Evolutionary conservation across 2,797 vertebrate species (phyloP).

Genomic region (Aeoliscus strigatus): DNA sequence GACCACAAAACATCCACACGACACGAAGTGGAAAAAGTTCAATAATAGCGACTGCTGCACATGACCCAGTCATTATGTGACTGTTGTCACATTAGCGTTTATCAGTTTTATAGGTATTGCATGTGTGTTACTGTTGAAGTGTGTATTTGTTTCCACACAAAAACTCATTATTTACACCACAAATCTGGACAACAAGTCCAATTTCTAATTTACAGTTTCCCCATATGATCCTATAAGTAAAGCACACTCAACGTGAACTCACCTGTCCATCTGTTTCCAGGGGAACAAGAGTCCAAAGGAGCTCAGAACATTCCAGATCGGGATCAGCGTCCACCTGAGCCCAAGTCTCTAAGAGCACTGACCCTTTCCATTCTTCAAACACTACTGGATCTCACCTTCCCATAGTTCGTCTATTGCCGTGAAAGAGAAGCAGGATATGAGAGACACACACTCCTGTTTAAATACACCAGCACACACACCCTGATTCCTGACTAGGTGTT

Average conservation of each 20-base stretch:
- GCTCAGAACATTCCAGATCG: slow-evolving; percentile 32
- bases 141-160: too few relatives aligned
- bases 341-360: slow-evolving; percentile 12
- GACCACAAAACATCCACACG: slow-evolving; percentile 23
- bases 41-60: background rate
- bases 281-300: slow-evolving; percentile 29
- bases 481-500: slow-evolving; percentile 5
- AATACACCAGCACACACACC: slow-evolving; percentile 28
- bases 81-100: too few relatives aligned
- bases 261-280: slow-evolving; percentile 50
- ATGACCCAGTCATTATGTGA: slow-evolving; percentile 12
- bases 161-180: too few relatives aligned
- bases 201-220: background rate
- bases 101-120: too few relatives aligned
- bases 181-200: too few relatives aligned
- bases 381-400: slow-evolving; percentile 10
- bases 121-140: too few relatives aligned
- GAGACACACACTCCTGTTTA: background rate
- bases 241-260: slow-evolving; percentile 29
- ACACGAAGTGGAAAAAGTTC: slow-evolving; percentile 11
- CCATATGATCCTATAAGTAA: background rate
- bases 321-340: slow-evolving; percentile 57
- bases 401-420: slow-evolving; percentile 11
- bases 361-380: slow-evolving; percentile 23
- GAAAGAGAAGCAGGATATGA: slow-evolving; percentile 1